Conservation (phyloP, 2,797 vertebrate genomes). For the Phoebastria nigripes region DNA sequence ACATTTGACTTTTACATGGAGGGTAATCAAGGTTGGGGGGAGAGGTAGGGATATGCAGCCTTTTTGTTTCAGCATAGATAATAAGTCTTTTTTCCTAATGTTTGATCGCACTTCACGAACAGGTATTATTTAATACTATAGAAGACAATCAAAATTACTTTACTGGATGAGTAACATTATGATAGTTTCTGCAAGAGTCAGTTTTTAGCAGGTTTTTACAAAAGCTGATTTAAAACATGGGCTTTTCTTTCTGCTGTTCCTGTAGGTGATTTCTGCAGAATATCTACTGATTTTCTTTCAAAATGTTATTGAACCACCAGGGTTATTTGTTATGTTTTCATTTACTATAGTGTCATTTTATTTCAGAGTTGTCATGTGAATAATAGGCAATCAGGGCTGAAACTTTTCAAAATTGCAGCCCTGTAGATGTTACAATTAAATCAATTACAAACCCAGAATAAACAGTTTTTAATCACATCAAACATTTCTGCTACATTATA, state of each 20-base stretch:
- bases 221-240: not conserved
- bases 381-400: constrained; percentile 75
- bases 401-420: constrained; percentile 74
- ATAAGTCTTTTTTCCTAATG: constrained; percentile 15
- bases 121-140: constrained; percentile 28
- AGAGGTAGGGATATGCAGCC: not conserved
- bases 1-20: not conserved
- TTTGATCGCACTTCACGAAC: constrained; percentile 28
- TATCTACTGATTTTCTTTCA: constrained; percentile 64
- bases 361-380: constrained; percentile 70
- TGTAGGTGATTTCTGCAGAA: constrained; percentile 48
- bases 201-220: constrained; percentile 10
- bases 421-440: constrained; percentile 76
- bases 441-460: constrained; percentile 74
- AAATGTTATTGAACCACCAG: constrained; percentile 50
- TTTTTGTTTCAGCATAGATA: not conserved
- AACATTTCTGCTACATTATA: constrained; percentile 69
- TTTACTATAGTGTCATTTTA: constrained; percentile 66
- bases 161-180: not conserved
- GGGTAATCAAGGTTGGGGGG: not conserved
- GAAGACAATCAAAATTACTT: constrained; percentile 33
- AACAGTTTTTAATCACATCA: constrained; percentile 74
- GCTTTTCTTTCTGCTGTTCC: constrained; percentile 7
- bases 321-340: constrained; percentile 62
- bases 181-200: not conserved